These are phyloP conservation scores for Carapus acus DNA, from an alignment of 2,797 vertebrate genomes.

Conservation along the genomic window DNA sequence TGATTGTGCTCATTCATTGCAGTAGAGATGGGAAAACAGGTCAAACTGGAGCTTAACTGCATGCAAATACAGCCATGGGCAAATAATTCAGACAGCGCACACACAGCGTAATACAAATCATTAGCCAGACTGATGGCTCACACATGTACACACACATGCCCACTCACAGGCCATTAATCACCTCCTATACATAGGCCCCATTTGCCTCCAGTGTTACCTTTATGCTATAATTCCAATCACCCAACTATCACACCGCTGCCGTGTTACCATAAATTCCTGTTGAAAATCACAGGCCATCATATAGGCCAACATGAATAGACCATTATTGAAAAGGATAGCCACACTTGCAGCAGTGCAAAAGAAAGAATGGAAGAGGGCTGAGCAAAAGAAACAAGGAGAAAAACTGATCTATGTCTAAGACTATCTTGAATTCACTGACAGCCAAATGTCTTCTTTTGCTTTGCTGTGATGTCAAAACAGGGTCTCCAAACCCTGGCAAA, in stretches of 20 bases:
- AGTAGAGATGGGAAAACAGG: not conserved
- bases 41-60: not conserved
- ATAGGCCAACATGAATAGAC: no score
- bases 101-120: not conserved
- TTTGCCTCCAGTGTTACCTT: conserved; percentile 24
- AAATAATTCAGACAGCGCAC: no score
- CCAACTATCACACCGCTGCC: no score
- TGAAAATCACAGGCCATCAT: conserved; percentile 17
- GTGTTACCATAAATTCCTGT: not conserved
- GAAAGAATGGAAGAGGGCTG: no score
- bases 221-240: conserved; percentile 26
- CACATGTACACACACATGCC: not conserved
- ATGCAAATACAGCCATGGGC: not conserved
- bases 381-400: no score
- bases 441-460: not conserved
- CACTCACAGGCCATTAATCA: conserved; percentile 22
- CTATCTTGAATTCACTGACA: no score
- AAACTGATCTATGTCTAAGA: no score
- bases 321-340: conserved; percentile 8
- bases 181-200: not conserved
- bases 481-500: not conserved
- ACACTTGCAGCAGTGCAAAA: not conserved
- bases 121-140: not conserved
- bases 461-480: not conserved
- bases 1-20: no score